Percentiles rank a stretch among this genome's conserved stretches.
Evolutionary conservation across 1,140 invertebrate species (phyloP).

Genomic region (Rhagoletis zephyria): DNA sequence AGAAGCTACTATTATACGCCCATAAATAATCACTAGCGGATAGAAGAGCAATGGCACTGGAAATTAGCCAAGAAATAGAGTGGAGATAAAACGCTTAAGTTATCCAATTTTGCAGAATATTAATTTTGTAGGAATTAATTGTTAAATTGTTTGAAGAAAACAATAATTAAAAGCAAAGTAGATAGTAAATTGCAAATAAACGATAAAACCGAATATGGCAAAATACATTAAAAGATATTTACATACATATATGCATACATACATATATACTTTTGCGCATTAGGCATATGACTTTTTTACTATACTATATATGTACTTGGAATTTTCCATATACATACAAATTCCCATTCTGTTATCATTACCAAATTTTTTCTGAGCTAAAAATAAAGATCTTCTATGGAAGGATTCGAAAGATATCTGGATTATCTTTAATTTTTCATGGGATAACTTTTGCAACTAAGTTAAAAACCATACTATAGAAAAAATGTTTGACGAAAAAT

Average conservation of each 20-base stretch:
- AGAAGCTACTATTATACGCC: not conserved
- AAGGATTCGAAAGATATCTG: too few species aligned
- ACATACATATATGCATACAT: not conserved
- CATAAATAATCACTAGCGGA: slow-evolving; percentile 1
- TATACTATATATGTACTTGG: too few species aligned
- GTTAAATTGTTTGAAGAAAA: slow-evolving; percentile 14
- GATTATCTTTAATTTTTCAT: too few species aligned
- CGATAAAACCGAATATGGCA: not conserved
- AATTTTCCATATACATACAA: too few species aligned
- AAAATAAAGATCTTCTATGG: too few species aligned
- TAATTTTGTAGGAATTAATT: slow-evolving; percentile 25
- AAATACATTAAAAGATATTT: not conserved
- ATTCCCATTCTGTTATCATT: too few species aligned
- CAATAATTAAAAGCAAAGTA: not conserved
- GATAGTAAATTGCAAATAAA: not conserved
- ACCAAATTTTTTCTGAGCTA: too few species aligned
- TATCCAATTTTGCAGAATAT: slow-evolving; percentile 1
- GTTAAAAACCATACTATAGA: too few species aligned
- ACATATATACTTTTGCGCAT: not conserved
- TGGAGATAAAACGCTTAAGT: not conserved
- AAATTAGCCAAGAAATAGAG: not conserved
- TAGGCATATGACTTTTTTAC: too few species aligned
- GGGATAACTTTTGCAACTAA: too few species aligned
- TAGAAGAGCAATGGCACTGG: not conserved
- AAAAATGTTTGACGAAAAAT: too few species aligned